Percentiles rank a stretch among this genome's conserved stretches.
Evolutionary conservation across 2,888 invertebrate genomes (phyloP).

Genomic region (Asteroscopus sphinx): DNA sequence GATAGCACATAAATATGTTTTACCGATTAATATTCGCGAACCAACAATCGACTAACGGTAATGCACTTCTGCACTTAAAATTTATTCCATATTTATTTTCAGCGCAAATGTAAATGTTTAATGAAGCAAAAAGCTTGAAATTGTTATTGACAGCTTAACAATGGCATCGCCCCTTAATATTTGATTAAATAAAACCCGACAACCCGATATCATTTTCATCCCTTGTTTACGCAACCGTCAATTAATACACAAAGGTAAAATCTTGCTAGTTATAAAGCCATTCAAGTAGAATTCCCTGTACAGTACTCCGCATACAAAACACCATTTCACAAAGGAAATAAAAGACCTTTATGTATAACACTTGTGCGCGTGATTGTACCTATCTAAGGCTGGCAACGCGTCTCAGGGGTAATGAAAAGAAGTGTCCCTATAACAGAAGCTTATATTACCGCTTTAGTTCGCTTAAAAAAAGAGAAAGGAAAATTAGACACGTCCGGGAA

Average conservation of each 20-base stretch:
- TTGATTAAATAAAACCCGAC: conserved; percentile 4
- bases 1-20: conserved; percentile 6
- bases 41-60: conserved; percentile 23
- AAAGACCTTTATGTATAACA: conserved; percentile 62
- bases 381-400: conserved; percentile 64
- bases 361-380: conserved; percentile 69
- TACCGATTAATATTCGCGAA: conserved; percentile 2
- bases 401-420: conserved; percentile 77
- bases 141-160: conserved; percentile 1
- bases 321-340: conserved; percentile 51
- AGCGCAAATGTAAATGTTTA: conserved; percentile 6
- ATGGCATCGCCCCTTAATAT: conserved; percentile 1
- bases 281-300: conserved; percentile 49
- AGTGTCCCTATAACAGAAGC: conserved; percentile 70
- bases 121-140: conserved; percentile 7
- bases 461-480: conserved; percentile 56
- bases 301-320: conserved; percentile 54
- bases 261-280: conserved; percentile 34
- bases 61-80: conserved; percentile 5
- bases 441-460: conserved; percentile 70
- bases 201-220: conserved; percentile 7
- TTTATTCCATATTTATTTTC: conserved; percentile 11
- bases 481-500: conserved; percentile 67
- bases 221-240: conserved; percentile 22
- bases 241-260: conserved; percentile 32